Evolutionary conservation across 2,888 invertebrate genomes (phyloP), one percentile per base, ranked within the genome.

Genomic region (Ochlodes sylvanus): DNA sequence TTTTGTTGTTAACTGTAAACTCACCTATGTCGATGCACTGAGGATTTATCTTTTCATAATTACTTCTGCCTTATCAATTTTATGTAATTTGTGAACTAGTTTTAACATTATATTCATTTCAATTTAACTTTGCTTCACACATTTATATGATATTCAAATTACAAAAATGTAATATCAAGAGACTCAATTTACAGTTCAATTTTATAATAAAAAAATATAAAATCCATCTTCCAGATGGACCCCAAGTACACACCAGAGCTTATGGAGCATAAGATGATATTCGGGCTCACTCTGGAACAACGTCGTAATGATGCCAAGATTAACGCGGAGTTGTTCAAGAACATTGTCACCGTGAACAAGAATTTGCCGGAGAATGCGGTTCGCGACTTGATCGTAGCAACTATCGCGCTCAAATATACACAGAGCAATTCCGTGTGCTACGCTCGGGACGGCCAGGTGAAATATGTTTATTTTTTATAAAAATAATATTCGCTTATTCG

Each of bases 371-470:
- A 96, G 17, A 92, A 90, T 12, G 98, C 98, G 0, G 81, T 98
- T 4, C 95, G 98, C 65, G 99, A 99, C 87, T 94, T 99, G 27
- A 97, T 98, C 55, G 98, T 99, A 1, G 99, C 99, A 0, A 98
- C 98, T 0, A 98, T 99, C 70, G 98, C 99, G 0, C 94, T 99
- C 19, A 99, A 99, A 85, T 99, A 98, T 84, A 99, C 99, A 0
- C 99, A 99, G 89, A 99, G 99, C 78, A 99, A 99, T 89, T 99
- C 99, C 0, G 99, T 99, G 0, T 99, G 99, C 84, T 99, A 97
- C 81, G 99, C 99, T 0, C 96, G 96, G 77, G 97, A 98, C 87
- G 98, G 98, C 4, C 96, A 98, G 94, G 96, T 97, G 41, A 69
- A 34, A 34, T 21, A 15, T 15, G 2, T 55, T 4, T 14, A 32